Evolutionary conservation across 1,140 invertebrate species (phyloP), one percentile per base, ranked within the genome.

Genomic region (Anastatus disparis): DNA sequence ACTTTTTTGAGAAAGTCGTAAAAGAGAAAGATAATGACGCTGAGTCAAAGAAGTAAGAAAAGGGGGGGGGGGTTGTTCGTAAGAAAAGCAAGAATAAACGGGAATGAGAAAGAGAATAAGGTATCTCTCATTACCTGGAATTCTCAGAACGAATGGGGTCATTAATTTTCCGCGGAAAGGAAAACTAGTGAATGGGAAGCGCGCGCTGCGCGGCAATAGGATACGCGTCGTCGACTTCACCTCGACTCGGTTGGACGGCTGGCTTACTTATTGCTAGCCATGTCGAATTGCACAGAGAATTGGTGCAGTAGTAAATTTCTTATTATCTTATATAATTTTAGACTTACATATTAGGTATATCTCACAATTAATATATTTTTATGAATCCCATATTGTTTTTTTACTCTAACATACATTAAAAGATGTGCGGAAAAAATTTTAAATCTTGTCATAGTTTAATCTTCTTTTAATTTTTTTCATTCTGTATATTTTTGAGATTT

Each of bases 121-220:
- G 52, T 52, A 68, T 74, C 61, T 71, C 72, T 71, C 68, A 70
- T 74, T 71, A 74, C 68, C 61, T 61, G 72, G 29, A 74, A 74
- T 71, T 74, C 56, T 59, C 40, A 59, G 61, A 66, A 74, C 68
- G 63, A 74, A 74, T 71, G 44, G 67, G 22, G 50, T 22, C 53
- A 55, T 67, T 74, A 62, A 66, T 66, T 74, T 71, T 64, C 65
- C 50, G 31, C 15, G 27, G 46, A 20, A 29, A 68, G 63, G 55
- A 64, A 64, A 73, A 70, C 44, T 59, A 31, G 27, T 62, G 29
- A 55, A 69, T 70, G 58, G 46, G 31, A 42, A n/a, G 59, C 48
- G 17, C 35, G 42, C 20, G 59, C 48, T n/a, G 48, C 38, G 50
- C 42, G 35, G 59, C 59, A 71, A 71, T 69, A 62, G 67, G 67